These are phyloP conservation scores for Hirundo rustica DNA, from an alignment of 2,797 vertebrate genomes.

Conservation along the genomic window DNA sequence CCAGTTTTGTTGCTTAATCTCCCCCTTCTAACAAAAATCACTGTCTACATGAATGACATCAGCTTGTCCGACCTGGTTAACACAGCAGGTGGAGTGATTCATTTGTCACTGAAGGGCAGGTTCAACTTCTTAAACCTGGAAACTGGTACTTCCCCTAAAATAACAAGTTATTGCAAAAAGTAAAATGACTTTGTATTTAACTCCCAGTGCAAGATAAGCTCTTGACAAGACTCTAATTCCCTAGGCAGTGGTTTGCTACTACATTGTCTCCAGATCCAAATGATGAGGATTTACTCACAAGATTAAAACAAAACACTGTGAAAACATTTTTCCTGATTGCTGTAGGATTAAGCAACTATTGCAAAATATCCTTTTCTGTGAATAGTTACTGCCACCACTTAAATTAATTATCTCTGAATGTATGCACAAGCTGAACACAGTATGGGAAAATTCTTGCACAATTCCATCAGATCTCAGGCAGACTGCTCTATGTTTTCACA, in stretches of 20 bases:
- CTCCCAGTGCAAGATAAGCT: slow-evolving; percentile 18
- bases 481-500: not conserved
- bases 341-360: slow-evolving; percentile 12
- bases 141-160: not conserved
- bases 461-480: not conserved
- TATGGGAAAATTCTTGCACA: not conserved
- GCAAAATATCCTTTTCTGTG: slow-evolving; percentile 4
- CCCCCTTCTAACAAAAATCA: not conserved
- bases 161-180: not conserved
- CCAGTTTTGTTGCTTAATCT: not conserved
- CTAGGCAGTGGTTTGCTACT: not conserved
- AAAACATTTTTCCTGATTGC: not conserved
- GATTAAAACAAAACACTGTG: not conserved
- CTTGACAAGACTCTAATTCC: slow-evolving; percentile 4
- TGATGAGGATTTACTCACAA: not conserved
- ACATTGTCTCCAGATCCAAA: not conserved
- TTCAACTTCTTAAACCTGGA: not conserved
- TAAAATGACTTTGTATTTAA: not conserved
- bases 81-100: not conserved
- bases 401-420: not conserved
- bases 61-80: not conserved
- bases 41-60: not conserved
- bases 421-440: not conserved
- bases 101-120: slow-evolving; percentile 2
- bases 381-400: not conserved